Evolutionary conservation across 2,797 vertebrate species (phyloP).

Genomic region (Smutsia gigantea): DNA sequence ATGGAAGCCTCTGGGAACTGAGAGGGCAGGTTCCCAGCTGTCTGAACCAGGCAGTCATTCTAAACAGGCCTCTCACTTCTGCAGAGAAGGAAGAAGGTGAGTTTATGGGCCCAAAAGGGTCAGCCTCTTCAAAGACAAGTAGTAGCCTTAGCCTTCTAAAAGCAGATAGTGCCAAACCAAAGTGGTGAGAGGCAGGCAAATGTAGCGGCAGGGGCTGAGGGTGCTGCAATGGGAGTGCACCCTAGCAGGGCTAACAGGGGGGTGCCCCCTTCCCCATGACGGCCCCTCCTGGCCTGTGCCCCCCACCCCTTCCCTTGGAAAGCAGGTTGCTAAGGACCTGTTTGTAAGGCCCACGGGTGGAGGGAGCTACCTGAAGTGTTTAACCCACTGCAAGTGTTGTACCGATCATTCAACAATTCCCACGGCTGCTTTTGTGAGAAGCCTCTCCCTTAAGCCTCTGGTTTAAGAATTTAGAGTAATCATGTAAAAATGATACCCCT

Average conservation of each 20-base stretch:
- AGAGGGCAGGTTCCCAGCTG: neutral
- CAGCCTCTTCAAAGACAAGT: slow-evolving; percentile 17
- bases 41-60: neutral
- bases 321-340: slow-evolving; percentile 79
- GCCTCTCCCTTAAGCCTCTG: slow-evolving; percentile 92
- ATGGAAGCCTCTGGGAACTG: neutral
- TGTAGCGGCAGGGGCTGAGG: neutral
- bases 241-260: neutral
- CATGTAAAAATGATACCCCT: slow-evolving; percentile 94
- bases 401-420: slow-evolving; percentile 94
- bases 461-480: slow-evolving; percentile 94
- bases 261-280: neutral
- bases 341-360: slow-evolving; percentile 76
- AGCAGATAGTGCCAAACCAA: neutral
- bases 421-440: slow-evolving; percentile 91
- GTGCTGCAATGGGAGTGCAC: neutral
- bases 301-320: neutral
- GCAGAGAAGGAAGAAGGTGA: slow-evolving; percentile 22
- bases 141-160: neutral
- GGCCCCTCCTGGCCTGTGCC: neutral
- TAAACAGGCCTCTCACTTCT: neutral
- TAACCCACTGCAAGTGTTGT: slow-evolving; percentile 86
- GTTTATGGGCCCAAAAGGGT: neutral
- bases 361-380: slow-evolving; percentile 83
- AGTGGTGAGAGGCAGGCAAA: neutral